These are phyloP conservation scores for Tapera naevia DNA, from an alignment of 2,797 vertebrate species.

Conservation along the genomic window DNA sequence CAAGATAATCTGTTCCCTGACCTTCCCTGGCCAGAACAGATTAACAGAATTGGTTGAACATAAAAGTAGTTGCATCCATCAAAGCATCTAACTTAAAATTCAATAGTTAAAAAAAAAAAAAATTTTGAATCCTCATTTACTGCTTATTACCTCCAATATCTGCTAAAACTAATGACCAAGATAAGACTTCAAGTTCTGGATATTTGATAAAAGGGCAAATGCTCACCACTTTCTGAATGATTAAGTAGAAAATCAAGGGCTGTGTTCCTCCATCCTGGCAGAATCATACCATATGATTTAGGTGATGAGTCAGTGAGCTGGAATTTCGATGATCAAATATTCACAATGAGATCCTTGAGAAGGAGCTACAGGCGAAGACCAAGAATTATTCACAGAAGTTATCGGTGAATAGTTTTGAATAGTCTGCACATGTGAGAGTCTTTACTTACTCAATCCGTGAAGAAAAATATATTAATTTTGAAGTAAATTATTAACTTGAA, in stretches of 20 bases:
- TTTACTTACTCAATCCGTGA: background rate
- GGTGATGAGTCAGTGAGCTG: slow-evolving; percentile 54
- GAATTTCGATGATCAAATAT: slow-evolving; percentile 53
- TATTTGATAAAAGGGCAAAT: slow-evolving; percentile 41
- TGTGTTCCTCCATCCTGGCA: slow-evolving; percentile 34
- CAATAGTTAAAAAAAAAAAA: background rate
- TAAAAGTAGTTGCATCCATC: background rate
- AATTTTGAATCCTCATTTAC: background rate
- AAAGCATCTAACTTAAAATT: slow-evolving; percentile 3
- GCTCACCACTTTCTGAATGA: slow-evolving; percentile 48
- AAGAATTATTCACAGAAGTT: slow-evolving; percentile 54
- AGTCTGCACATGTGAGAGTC: background rate
- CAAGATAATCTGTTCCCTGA: too few species aligned
- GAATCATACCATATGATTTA: slow-evolving; percentile 51
- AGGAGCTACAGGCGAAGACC: slow-evolving; percentile 48
- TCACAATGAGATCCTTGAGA: slow-evolving; percentile 56
- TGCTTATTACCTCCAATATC: background rate
- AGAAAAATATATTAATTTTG: background rate
- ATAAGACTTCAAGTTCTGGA: background rate
- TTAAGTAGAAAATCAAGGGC: slow-evolving; percentile 54
- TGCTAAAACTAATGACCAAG: background rate
- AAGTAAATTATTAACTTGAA: background rate
- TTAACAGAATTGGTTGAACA: background rate
- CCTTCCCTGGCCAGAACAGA: too few species aligned
- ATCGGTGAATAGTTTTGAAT: slow-evolving; percentile 25